Base-by-base conservation (phyloP, 2,797 vertebrate genomes). In the Typhlichthys subterraneus region DNA sequence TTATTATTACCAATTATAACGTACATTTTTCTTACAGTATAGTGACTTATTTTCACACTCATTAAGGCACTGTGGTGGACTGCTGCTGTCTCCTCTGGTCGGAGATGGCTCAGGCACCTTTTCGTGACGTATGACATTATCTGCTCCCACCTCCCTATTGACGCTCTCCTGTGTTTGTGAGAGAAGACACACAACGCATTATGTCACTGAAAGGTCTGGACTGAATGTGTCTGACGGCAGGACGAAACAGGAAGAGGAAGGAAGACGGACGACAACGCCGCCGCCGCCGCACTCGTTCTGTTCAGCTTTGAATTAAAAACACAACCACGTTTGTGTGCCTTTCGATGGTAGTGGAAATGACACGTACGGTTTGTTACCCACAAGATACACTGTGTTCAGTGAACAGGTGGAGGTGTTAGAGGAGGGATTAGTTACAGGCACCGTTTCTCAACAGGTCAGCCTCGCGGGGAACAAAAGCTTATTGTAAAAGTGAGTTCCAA, bases 41-140 rank as follows among this genome's bases (percentile, higher is more conserved):
- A 57, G 88, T 79, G 91, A 91, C 84, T 87, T 91, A 83, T 91
- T 91, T 29, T 78, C 64, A 59, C 38, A 67, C 53, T 65, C 67
- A 84, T 92, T 80, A 76, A 88, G 91, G 85, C 93, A 85, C 75
- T 87, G 83, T 86, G 94, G 93, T 52, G 91, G 93, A 82, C 91
- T 89, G 83, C 84, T 89, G 83, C 84, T 82, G 67, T 72, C 86
- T 72, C 83, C 89, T 57, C 89, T 86, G 50, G 74, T 78, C 77
- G 87, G 71, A 66, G 63, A 50, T 4, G 52, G 17, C 50, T 75
- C 54, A 5, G 0, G 59, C 15, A 61, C 68, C 4, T n/a, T 70
- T 47, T 38, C 59, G 64, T 70, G 75, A 23, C 67, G 63, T 23
- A 62, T 13, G 55, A 69, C 67, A 65, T 78, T 70, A 56, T 75